These are phyloP conservation scores for Heterochromis multidens DNA, from an alignment of 2,113 vertebrate species.

Conservation along the genomic window DNA sequence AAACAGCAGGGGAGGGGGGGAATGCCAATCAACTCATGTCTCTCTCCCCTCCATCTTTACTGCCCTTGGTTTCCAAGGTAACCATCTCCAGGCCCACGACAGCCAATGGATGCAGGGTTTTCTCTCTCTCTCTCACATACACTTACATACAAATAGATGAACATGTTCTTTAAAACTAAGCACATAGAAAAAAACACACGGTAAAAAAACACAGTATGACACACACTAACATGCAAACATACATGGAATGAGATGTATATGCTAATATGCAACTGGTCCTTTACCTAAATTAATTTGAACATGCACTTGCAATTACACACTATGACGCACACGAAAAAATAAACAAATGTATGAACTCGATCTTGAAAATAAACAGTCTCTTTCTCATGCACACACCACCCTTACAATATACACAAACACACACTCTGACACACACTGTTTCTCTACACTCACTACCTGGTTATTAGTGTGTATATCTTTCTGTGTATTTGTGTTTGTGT, in stretches of 20 bases:
- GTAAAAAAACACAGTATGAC: not conserved
- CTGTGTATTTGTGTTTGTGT: not conserved
- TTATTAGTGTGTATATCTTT: not conserved
- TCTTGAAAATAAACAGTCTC: not conserved
- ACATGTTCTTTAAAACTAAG: not conserved
- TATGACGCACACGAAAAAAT: not conserved
- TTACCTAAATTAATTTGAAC: not conserved
- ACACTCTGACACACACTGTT: not conserved
- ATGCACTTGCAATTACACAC: not conserved
- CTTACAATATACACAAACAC: not conserved
- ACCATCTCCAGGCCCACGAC: slow-evolving; percentile 44
- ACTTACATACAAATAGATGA: not conserved
- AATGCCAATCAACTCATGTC: slow-evolving; percentile 40
- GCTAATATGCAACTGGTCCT: not conserved
- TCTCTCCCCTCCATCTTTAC: slow-evolving; percentile 30
- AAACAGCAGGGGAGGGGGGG: slow-evolving; percentile 25
- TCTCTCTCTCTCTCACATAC: not conserved
- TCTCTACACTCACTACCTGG: not conserved
- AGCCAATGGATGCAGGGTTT: not conserved
- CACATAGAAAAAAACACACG: not conserved
- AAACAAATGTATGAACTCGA: not conserved
- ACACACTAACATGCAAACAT: not conserved
- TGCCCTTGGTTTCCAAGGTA: slow-evolving; percentile 38
- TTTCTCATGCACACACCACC: not conserved
- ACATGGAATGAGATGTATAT: not conserved